A percentile compares a stretch with the other conserved stretches of the same genome.
Evolutionary conservation across 2,888 invertebrate genomes (phyloP).

Genomic region (Catocala nupta): DNA sequence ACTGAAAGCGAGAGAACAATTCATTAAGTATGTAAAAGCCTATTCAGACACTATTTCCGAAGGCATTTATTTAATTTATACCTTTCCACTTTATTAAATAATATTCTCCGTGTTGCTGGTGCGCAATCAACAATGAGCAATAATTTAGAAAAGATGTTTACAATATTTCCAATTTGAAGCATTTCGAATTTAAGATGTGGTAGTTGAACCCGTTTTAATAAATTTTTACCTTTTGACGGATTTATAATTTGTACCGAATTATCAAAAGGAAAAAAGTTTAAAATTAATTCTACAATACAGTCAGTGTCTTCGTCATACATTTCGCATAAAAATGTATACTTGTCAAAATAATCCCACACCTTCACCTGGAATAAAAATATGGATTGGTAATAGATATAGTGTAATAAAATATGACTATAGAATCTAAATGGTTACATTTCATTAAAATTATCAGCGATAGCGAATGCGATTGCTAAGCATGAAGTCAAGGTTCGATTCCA

Average conservation of each 20-base stretch:
- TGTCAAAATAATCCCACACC: conserved; percentile 84
- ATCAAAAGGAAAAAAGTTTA: conserved; percentile 93
- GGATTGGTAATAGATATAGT: too few relatives aligned
- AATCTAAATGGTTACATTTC: too few relatives aligned
- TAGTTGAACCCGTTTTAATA: conserved; percentile 89
- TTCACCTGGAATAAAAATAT: conserved; percentile 45
- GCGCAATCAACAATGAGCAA: conserved; percentile 91
- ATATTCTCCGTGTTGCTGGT: conserved; percentile 89
- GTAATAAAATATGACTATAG: too few relatives aligned
- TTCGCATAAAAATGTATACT: conserved; percentile 91
- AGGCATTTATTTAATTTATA: conserved; percentile 53
- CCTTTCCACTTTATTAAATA: conserved; percentile 89
- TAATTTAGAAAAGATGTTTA: conserved; percentile 91
- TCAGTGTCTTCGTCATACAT: conserved; percentile 94
- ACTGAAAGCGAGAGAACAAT: conserved; percentile 69
- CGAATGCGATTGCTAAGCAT: too few relatives aligned
- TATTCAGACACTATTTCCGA: too few relatives aligned
- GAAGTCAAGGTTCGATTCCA: too few relatives aligned
- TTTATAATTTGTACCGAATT: conserved; percentile 93
- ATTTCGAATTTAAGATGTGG: conserved; percentile 89
- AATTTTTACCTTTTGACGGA: conserved; percentile 85
- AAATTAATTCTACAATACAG: conserved; percentile 89
- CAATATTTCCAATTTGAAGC: conserved; percentile 91
- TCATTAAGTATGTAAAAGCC: background rate
- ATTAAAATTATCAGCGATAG: too few relatives aligned